phyloP scores from a whole-genome alignment of 2,888 invertebrate species.

The Macrosiphum euphorbiae region DNA sequence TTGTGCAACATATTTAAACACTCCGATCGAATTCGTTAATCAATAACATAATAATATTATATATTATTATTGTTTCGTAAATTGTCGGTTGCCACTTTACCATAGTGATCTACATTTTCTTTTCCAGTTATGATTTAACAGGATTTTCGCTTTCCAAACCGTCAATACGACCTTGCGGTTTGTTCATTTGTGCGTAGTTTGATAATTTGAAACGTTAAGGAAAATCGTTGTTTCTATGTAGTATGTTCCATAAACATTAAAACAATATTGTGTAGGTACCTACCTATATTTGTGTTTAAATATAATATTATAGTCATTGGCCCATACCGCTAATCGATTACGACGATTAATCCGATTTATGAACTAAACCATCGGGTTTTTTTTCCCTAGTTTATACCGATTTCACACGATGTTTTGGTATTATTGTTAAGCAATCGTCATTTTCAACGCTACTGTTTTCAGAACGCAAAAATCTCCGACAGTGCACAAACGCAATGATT shows the following conservation, averaged over 20 bases:
- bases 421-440: neutral
- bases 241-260: neutral
- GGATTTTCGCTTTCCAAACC: slow-evolving; percentile 24
- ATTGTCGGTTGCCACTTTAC: slow-evolving; percentile 12
- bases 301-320: neutral
- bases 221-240: neutral
- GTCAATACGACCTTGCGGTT: neutral
- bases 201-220: neutral
- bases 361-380: neutral
- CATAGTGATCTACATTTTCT: slow-evolving; percentile 9
- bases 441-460: neutral
- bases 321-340: neutral
- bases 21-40: slow-evolving; percentile 21
- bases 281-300: neutral
- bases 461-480: neutral
- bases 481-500: neutral
- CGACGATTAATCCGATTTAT: neutral
- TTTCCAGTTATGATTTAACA: neutral
- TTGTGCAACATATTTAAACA: slow-evolving; percentile 18
- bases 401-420: neutral
- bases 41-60: slow-evolving; percentile 30
- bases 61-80: slow-evolving; percentile 15
- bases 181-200: neutral
- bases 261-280: neutral
- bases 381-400: neutral